These are phyloP conservation scores for Emys orbicularis DNA, from an alignment of 2,797 vertebrate species.

Conservation along the genomic window DNA sequence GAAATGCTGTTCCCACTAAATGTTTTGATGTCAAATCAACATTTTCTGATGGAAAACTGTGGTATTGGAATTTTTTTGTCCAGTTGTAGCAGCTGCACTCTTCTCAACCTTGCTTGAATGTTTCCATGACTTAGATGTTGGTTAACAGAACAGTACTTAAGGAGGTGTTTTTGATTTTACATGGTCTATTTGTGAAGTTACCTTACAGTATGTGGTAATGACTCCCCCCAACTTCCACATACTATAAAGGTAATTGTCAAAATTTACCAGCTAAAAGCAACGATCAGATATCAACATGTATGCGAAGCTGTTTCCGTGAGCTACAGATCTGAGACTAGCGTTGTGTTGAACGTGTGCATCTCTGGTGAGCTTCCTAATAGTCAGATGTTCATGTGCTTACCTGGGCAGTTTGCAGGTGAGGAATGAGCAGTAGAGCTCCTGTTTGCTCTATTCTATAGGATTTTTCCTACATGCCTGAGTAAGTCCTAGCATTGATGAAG, in stretches of 20 bases:
- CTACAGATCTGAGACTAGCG: neutral
- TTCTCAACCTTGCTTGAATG: neutral
- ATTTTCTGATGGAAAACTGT: neutral
- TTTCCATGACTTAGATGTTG: neutral
- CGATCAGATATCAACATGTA: neutral
- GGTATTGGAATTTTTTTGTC: neutral
- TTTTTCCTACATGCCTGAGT: neutral
- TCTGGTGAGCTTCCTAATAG: neutral
- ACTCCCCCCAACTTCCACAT: neutral
- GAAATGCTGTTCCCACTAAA: neutral
- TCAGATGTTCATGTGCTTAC: conserved; percentile 6
- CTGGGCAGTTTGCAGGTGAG: conserved; percentile 27
- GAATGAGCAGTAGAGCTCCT: neutral
- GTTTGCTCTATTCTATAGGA: neutral
- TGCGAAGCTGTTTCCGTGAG: conserved; percentile 31
- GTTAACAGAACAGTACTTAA: neutral
- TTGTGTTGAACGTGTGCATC: neutral
- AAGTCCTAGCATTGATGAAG: neutral
- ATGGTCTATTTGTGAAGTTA: neutral
- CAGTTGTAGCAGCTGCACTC: neutral
- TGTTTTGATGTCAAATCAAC: neutral
- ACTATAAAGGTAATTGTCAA: neutral
- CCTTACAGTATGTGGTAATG: neutral
- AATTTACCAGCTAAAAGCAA: conserved; percentile 23
- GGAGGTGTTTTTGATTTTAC: neutral